Evolutionary conservation across 30 jellyfish, hydroid and myxozoan species (phyloP), one percentile per base, ranked within the genome.

Genomic region (Aurelia aurita): DNA sequence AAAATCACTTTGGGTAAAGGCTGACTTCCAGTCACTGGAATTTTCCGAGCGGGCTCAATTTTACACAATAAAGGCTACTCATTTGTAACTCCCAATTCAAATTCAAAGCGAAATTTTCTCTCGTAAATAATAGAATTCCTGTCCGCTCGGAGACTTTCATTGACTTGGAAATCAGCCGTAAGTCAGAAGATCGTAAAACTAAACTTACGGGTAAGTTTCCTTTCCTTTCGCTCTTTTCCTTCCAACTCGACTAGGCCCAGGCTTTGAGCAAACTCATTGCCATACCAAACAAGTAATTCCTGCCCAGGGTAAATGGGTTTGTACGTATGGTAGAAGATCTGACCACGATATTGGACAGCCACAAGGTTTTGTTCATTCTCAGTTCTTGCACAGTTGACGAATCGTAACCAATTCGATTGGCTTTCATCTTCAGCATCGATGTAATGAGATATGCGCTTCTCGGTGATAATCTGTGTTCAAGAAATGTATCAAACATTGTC

Each of bases 201-300:
- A 21, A 3, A 22, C 20, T 3, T 62, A 22, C 39, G 3, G 5
- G 39, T 67, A 31, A 20, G 21, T 67, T 27, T 27, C 14, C 27
- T 32, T 15, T 26, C 20, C 21, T 31, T 18, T 32, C 18, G 15
- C 7, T 51, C 43, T 18, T 7, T 46, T 14, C 60, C 20, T 47
- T 29, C 86, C 10, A 28, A n/a, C 18, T 74, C 75, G 10, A 74
- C 4, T 11, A 81, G 43, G 23, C 98, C 98, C 8, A 93, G 85
- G 77, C 86, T 88, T 28, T 46, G 72, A 1, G 95, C 98, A 79
- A 58, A 93, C 70, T 87, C 94, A 66, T 54, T 89, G 58, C 98
- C 98, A 88, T 93, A 93, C 98, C 98, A 93, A 9, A 93, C 98
- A 28, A 93, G 94, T 67, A 93, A 69, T 82, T 93, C 98, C 32